phyloP scores from a whole-genome alignment of 1,140 invertebrate genomes.

The Ruditapes philippinarum region DNA sequence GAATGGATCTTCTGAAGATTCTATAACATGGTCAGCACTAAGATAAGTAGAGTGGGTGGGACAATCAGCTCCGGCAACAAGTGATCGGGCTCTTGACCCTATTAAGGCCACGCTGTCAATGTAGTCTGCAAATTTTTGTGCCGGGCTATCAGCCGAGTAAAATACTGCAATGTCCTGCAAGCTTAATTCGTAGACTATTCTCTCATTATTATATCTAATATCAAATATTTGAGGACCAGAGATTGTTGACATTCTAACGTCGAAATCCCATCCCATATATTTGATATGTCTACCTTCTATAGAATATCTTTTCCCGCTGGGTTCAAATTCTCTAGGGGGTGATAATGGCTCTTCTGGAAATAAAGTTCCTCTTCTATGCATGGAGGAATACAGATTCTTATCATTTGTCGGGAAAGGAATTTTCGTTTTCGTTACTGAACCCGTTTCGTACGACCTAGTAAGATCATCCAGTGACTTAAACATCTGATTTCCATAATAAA shows the following conservation, averaged over 20 bases:
- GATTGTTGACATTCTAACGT: constrained; percentile 76
- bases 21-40: constrained; percentile 39
- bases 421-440: constrained; percentile 71
- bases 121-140: constrained; percentile 67
- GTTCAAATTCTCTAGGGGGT: constrained; percentile 72
- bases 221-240: constrained; percentile 77
- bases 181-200: constrained; percentile 75
- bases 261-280: constrained; percentile 81
- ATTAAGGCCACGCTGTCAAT: constrained; percentile 67
- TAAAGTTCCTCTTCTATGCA: constrained; percentile 63
- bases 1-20: constrained; percentile 18
- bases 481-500: constrained; percentile 73
- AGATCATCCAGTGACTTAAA: constrained; percentile 74
- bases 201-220: constrained; percentile 70
- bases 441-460: constrained; percentile 63
- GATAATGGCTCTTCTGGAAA: constrained; percentile 58
- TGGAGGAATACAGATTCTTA: constrained; percentile 66
- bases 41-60: constrained; percentile 72
- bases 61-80: constrained; percentile 75
- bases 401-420: constrained; percentile 62
- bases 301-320: constrained; percentile 81
- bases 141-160: constrained; percentile 71
- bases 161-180: constrained; percentile 75
- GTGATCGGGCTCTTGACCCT: constrained; percentile 42
- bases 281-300: constrained; percentile 73